phyloP scores from a whole-genome alignment of 35 echinoderm and acorn worm genomes.

The Apostichopus californicus region DNA sequence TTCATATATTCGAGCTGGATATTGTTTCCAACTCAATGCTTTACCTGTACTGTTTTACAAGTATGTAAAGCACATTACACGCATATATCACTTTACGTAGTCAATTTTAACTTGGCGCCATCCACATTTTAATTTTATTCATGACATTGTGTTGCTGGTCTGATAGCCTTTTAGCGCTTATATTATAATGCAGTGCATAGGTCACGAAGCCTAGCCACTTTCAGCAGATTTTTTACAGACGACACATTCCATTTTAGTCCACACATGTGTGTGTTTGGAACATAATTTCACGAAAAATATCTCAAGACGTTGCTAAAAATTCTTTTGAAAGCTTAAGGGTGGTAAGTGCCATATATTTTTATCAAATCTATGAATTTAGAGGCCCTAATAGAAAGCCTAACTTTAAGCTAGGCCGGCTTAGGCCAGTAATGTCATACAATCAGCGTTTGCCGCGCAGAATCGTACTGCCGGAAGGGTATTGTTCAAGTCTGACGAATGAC shows the following conservation, averaged over 20 bases:
- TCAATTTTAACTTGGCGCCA: conserved; percentile 36
- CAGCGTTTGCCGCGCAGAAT: conserved; percentile 56
- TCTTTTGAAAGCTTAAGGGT: neutral
- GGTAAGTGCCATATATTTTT: neutral
- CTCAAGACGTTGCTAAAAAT: neutral
- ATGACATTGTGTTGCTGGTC: neutral
- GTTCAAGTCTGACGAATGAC: conserved; percentile 36
- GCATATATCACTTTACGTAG: no score
- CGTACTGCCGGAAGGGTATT: conserved; percentile 61
- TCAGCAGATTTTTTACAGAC: conserved; percentile 6
- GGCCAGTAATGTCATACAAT: conserved; percentile 47
- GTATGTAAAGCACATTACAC: no score
- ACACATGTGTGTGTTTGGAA: neutral
- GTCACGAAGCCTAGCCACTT: conserved; percentile 53
- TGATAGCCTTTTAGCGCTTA: neutral
- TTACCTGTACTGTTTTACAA: no score
- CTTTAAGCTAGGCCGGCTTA: conserved; percentile 52
- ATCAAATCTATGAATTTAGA: neutral
- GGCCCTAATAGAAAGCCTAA: conserved; percentile 20
- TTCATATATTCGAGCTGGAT: no score
- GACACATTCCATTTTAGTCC: conserved; percentile 16
- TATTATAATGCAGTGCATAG: conserved; percentile 51
- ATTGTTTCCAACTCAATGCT: no score
- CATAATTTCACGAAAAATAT: neutral
- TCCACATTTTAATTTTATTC: conserved; percentile 9